Conservation (phyloP, 2,797 vertebrate genomes). For the Phylloscopus collybita region DNA sequence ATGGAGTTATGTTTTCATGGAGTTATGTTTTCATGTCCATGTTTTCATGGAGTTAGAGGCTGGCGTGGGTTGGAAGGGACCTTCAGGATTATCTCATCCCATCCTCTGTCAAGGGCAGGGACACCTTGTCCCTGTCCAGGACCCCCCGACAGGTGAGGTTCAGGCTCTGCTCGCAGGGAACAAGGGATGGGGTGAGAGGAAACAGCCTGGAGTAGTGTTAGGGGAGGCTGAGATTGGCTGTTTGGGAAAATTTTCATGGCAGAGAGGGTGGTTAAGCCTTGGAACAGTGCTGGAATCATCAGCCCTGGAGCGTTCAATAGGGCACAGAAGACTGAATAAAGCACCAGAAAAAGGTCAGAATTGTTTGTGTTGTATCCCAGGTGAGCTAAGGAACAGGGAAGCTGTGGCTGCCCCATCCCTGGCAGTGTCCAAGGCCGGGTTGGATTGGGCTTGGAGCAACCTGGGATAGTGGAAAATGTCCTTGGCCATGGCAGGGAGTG, state of each 20-base stretch:
- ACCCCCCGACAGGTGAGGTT: fast-evolving
- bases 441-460: not conserved
- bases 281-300: not conserved
- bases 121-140: not conserved
- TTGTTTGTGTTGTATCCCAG: not conserved
- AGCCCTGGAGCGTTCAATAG: not conserved
- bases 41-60: not conserved
- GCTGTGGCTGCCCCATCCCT: not conserved
- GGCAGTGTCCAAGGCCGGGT: not conserved
- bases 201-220: fast-evolving
- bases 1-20: too few relatives aligned
- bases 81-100: not conserved
- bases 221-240: not conserved
- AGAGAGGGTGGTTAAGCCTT: too few relatives aligned
- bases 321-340: not conserved
- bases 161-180: not conserved
- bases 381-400: not conserved
- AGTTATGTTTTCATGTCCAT: too few relatives aligned
- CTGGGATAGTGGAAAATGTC: not conserved
- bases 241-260: fast-evolving
- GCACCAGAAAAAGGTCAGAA: not conserved
- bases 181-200: too few relatives aligned
- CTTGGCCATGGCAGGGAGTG: not conserved
- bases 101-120: not conserved
- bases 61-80: not conserved